Percentiles rank a stretch among this genome's conserved stretches.
phyloP scores from a whole-genome alignment of 2,888 invertebrate species.

The Brachylomia viminalis region DNA sequence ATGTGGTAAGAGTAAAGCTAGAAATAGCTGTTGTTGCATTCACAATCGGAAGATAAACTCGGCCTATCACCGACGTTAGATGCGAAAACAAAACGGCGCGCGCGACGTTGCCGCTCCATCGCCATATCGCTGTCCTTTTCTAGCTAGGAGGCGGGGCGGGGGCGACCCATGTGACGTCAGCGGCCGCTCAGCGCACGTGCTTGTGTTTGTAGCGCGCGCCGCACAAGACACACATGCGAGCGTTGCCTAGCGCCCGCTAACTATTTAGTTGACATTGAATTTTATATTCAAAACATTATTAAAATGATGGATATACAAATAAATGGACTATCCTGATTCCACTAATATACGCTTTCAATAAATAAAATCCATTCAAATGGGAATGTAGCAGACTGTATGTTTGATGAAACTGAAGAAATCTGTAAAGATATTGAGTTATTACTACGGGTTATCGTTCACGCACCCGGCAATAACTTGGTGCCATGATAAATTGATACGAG shows the following conservation, averaged over 20 bases:
- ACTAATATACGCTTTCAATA: slow-evolving; percentile 22
- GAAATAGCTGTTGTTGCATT: slow-evolving; percentile 87
- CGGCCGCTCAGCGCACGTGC: slow-evolving; percentile 86
- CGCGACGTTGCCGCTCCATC: slow-evolving; percentile 84
- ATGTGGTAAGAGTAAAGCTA: slow-evolving; percentile 78
- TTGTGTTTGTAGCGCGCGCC: slow-evolving; percentile 88
- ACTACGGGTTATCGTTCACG: slow-evolving; percentile 63
- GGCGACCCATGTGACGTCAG: slow-evolving; percentile 85
- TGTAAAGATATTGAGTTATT: slow-evolving; percentile 52
- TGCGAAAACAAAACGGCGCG: slow-evolving; percentile 87
- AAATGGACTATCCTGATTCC: neutral
- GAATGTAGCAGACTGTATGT: neutral
- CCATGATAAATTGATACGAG: slow-evolving; percentile 47
- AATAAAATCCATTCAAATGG: slow-evolving; percentile 9
- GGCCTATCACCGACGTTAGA: slow-evolving; percentile 85
- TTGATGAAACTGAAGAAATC: slow-evolving; percentile 37
- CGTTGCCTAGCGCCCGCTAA: slow-evolving; percentile 73
- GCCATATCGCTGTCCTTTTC: slow-evolving; percentile 75
- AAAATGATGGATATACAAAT: slow-evolving; percentile 12
- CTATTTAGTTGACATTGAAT: slow-evolving; percentile 80
- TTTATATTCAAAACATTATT: slow-evolving; percentile 68
- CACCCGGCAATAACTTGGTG: slow-evolving; percentile 38
- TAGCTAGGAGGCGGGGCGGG: slow-evolving; percentile 81
- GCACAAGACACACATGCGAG: slow-evolving; percentile 84
- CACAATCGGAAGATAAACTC: slow-evolving; percentile 88